Conservation (phyloP, 1,140 invertebrate genomes). For the Aleiodes sp. region DNA sequence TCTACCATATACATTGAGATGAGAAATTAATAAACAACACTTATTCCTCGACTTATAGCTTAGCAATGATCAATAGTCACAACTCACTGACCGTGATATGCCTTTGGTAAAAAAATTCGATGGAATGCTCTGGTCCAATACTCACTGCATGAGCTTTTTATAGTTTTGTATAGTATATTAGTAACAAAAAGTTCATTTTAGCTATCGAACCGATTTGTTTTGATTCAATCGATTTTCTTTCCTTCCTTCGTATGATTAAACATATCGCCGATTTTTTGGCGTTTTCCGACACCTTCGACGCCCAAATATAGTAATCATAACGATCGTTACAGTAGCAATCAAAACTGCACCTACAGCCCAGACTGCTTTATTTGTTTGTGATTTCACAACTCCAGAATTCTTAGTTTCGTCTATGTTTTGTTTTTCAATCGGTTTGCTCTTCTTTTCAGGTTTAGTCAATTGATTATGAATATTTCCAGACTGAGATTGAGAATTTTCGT, state of each 20-base stretch:
- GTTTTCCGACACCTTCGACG: conserved; percentile 52
- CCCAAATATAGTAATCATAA: conserved; percentile 57
- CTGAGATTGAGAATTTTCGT: not conserved
- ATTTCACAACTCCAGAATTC: conserved; percentile 44
- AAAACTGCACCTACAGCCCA: conserved; percentile 55
- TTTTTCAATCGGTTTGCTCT: not conserved
- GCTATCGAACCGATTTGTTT: no score
- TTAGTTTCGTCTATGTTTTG: not conserved
- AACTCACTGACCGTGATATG: no score
- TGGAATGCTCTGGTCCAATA: no score
- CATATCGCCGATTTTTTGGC: conserved; percentile 61
- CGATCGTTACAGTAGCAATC: conserved; percentile 51
- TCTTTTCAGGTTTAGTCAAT: not conserved
- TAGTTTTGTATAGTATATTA: no score
- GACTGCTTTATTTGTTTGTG: conserved; percentile 53
- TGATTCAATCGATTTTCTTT: not conserved
- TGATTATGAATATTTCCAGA: not conserved
- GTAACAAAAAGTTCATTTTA: no score
- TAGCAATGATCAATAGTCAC: no score
- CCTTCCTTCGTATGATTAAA: conserved; percentile 34
- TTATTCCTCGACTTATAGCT: no score
- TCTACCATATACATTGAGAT: no score
- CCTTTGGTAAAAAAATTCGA: no score
- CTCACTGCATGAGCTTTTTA: no score
- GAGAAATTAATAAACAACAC: no score